phyloP scores from a whole-genome alignment of 2,888 invertebrate genomes.

The Plagodis dolabraria region DNA sequence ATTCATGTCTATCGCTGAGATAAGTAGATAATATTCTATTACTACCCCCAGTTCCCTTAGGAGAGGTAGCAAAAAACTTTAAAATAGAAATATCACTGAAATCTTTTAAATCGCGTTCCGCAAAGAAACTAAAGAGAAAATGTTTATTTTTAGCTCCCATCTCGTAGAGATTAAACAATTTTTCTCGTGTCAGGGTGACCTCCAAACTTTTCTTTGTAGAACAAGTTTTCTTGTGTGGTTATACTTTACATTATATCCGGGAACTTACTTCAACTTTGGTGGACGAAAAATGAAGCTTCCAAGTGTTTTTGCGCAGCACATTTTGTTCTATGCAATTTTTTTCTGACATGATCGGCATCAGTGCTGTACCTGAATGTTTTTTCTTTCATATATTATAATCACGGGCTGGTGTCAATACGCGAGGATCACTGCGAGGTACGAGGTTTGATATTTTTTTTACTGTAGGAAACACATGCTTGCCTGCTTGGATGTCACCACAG shows the following conservation, averaged over 20 bases:
- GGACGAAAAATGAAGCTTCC: too few species aligned
- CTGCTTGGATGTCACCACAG: too few species aligned
- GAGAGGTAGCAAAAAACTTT: constrained; percentile 6
- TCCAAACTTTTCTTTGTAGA: constrained; percentile 16
- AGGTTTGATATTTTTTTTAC: too few species aligned
- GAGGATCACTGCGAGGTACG: too few species aligned
- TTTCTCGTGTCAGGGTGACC: constrained; percentile 21
- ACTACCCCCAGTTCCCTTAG: constrained; percentile 1
- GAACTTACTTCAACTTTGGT: constrained; percentile 1
- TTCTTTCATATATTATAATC: too few species aligned
- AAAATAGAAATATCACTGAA: constrained; percentile 15
- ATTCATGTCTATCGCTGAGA: background rate
- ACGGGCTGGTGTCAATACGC: too few species aligned
- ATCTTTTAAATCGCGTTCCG: constrained; percentile 14
- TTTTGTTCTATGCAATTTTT: too few species aligned
- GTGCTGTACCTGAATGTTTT: too few species aligned
- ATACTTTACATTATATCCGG: constrained; percentile 10
- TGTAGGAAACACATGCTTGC: too few species aligned
- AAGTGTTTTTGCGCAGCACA: too few species aligned
- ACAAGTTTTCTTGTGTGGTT: constrained; percentile 4
- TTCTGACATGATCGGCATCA: too few species aligned
- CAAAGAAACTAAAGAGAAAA: constrained; percentile 1
- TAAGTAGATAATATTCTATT: background rate
- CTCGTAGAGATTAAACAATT: constrained; percentile 20
- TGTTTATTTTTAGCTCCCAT: constrained; percentile 18